Evolutionary conservation across 2,113 vertebrate species (phyloP), one percentile per base, ranked within the genome.

Genomic region (Gobius niger): DNA sequence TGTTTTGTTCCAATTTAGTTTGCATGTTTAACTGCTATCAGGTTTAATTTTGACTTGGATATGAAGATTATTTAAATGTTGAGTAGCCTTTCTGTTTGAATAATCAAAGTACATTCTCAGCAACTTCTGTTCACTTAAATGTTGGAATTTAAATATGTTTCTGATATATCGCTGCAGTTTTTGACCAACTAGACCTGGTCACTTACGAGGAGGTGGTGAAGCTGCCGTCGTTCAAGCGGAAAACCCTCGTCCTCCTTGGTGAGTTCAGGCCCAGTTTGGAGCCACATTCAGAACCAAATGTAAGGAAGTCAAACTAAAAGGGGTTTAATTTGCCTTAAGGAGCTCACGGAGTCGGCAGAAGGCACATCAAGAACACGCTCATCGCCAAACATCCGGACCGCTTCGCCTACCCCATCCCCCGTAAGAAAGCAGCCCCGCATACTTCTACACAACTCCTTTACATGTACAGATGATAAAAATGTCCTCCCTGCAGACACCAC

Each of bases 171-270:
- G 82, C 46, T 92, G 71, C 94, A 99, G 97, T 99, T 85, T 99
- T 99, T 85, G 97, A 99, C 90, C 97, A 99, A 99, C 95, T 99
- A 99, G 98, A 99, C 87, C 95, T 99, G 76, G 97, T 99, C 90
- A 99, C 98, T 0, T 99, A 99, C 24, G 98, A 99, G 93, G 98
- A 99, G 91, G 98, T 99, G 79, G 95, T 99, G 85, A 97, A 95
- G 90, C 90, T 99, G 84, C 96, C 96, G 16, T 96, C 96, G 7
- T 99, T 99, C 92, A 99, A 98, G 93, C 95, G 98, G 93, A 99
- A 98, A 97, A 99, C 97, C 9, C 88, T 99, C 85, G 98, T 99
- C 73, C 91, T 99, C 79, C 93, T 99, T 83, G 98, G 98, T 99
- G 91, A 91, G 87, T 82, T 0, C 54, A 14, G 0, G 5, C 0